Evolutionary conservation across 2,113 vertebrate genomes (phyloP).

Genomic region (Ondatra zibethicus): DNA sequence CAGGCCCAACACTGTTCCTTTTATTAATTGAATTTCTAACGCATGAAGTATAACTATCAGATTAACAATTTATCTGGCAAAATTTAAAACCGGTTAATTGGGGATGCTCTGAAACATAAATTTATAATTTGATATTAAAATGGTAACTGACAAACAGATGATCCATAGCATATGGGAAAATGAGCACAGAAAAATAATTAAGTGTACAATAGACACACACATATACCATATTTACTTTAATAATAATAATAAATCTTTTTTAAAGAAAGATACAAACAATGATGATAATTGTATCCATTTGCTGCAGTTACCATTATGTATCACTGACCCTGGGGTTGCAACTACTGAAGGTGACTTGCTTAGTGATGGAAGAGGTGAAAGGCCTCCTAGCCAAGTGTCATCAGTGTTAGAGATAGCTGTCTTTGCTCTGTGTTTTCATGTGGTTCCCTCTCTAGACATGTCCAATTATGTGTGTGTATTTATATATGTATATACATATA

Average conservation of each 20-base stretch:
- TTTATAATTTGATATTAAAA: not conserved
- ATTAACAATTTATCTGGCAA: constrained; percentile 43
- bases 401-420: not conserved
- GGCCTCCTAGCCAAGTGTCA: not conserved
- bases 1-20: not conserved
- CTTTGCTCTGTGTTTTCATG: not conserved
- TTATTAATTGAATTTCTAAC: constrained; percentile 27
- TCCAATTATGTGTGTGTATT: not conserved
- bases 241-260: not conserved
- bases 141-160: not conserved
- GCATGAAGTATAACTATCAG: not conserved
- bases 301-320: not conserved
- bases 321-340: not conserved
- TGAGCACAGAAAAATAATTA: constrained; percentile 1
- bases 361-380: not conserved
- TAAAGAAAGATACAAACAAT: not conserved
- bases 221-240: not conserved
- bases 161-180: not conserved
- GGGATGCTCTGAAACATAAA: not conserved
- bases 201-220: not conserved
- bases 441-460: not conserved
- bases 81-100: not conserved
- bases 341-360: not conserved
- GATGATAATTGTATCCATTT: not conserved
- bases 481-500: not conserved